A percentile compares a stretch with the other conserved stretches of the same genome.
Conservation (phyloP, 2,113 vertebrate genomes). For the Microcebus murinus region DNA sequence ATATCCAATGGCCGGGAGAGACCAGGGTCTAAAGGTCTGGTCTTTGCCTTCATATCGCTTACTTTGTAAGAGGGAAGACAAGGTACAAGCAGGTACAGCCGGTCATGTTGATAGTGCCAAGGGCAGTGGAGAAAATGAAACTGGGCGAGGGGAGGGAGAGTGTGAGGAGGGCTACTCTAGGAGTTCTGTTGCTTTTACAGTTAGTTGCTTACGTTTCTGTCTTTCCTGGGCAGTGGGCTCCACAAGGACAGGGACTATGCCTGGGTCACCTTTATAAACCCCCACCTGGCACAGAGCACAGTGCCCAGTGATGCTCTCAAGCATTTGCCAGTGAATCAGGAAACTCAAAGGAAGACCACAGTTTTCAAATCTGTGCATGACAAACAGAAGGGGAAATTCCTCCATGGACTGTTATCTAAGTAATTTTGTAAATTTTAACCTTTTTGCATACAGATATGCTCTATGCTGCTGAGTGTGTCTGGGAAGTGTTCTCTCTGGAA, state of each 20-base stretch:
- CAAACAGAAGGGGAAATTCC: not conserved
- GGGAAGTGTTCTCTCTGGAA: not conserved
- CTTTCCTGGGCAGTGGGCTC: not conserved
- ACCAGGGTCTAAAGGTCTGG: not conserved
- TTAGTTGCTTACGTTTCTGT: not conserved
- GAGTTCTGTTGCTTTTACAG: not conserved
- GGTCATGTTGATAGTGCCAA: not conserved
- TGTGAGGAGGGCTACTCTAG: not conserved
- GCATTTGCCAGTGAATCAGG: not conserved
- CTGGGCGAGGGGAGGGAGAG: accelerated
- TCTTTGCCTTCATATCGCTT: not conserved
- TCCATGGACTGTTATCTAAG: not conserved
- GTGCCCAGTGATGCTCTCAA: accelerated
- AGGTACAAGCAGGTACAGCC: not conserved
- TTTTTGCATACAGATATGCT: not conserved
- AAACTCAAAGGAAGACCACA: not conserved
- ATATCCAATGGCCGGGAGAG: too few species aligned
- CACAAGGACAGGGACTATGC: too few species aligned
- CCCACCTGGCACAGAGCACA: not conserved
- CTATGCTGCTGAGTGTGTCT: not conserved
- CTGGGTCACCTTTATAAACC: not conserved
- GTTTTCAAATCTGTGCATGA: not conserved
- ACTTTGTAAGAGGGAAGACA: not conserved
- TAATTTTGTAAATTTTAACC: not conserved
- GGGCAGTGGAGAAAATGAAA: not conserved